These are phyloP conservation scores for Callimorpha dominula DNA, from an alignment of 2,888 invertebrate species.

Conservation along the genomic window DNA sequence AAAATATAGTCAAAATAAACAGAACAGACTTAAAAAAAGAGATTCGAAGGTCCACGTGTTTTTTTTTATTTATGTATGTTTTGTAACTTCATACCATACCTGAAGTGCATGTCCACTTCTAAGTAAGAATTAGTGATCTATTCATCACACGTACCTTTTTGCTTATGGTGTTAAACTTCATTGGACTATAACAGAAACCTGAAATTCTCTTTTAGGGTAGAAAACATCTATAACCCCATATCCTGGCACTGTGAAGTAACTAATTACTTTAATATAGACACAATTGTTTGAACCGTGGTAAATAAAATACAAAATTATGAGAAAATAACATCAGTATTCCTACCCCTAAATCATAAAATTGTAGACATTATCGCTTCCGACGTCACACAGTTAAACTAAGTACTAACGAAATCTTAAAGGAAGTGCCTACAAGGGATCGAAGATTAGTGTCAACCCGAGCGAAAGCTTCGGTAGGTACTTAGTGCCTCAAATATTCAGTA, in stretches of 20 bases:
- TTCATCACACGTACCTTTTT: not conserved
- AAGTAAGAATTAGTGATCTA: not conserved
- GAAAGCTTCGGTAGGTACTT: conserved; percentile 9
- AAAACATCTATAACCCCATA: not conserved
- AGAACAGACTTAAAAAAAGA: not conserved
- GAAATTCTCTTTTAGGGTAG: not conserved
- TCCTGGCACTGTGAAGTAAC: not conserved
- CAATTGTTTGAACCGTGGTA: not conserved
- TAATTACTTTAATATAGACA: not conserved
- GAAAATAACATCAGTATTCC: not conserved
- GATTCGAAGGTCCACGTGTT: too few relatives aligned
- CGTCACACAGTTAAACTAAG: not conserved
- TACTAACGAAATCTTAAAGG: conserved; percentile 11
- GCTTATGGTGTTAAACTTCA: not conserved
- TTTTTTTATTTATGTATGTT: too few relatives aligned
- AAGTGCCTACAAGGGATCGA: conserved; percentile 7
- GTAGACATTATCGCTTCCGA: not conserved
- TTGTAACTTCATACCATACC: too few relatives aligned
- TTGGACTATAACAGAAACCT: not conserved
- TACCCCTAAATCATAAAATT: not conserved
- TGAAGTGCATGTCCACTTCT: not conserved
- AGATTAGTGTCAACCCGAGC: conserved; percentile 10
- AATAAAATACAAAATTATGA: not conserved
- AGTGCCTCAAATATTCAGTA: conserved; percentile 22
- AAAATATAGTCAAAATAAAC: not conserved